Conservation (phyloP, 2,113 vertebrate genomes). For the Halichoeres trimaculatus region DNA sequence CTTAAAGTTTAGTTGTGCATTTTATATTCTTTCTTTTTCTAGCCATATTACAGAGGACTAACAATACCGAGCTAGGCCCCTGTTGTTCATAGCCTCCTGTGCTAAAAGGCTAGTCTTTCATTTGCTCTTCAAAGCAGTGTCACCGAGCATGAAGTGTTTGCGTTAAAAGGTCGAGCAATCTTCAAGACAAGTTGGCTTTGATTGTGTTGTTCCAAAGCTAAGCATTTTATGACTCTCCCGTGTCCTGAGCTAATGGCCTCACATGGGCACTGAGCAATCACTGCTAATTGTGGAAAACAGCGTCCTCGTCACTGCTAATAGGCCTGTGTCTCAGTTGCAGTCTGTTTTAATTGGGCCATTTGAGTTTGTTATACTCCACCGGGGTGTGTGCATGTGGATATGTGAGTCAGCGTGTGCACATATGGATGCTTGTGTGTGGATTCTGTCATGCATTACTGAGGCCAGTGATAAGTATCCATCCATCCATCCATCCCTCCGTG, state of each 20-base stretch:
- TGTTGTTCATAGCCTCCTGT: background rate
- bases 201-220: slow-evolving; percentile 35
- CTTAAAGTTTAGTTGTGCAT: no score
- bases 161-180: background rate
- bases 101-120: background rate
- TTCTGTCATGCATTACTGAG: slow-evolving; percentile 9
- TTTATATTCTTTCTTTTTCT: background rate
- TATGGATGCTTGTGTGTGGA: background rate
- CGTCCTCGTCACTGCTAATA: slow-evolving; percentile 25
- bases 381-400: background rate
- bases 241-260: slow-evolving; percentile 38
- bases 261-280: slow-evolving; percentile 37
- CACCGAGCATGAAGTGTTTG: background rate
- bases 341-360: slow-evolving; percentile 44
- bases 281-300: slow-evolving; percentile 42
- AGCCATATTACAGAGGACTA: background rate
- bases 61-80: background rate
- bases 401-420: background rate
- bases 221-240: slow-evolving; percentile 1
- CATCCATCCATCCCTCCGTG: background rate
- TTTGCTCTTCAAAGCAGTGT: background rate
- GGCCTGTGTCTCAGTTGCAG: slow-evolving; percentile 24
- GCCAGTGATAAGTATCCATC: background rate
- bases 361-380: slow-evolving; percentile 24
- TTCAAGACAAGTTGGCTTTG: slow-evolving; percentile 4